A percentile compares a stretch with the other conserved stretches of the same genome.
phyloP scores from a whole-genome alignment of 2,113 vertebrate genomes.

The Actenoides lindsayi region DNA sequence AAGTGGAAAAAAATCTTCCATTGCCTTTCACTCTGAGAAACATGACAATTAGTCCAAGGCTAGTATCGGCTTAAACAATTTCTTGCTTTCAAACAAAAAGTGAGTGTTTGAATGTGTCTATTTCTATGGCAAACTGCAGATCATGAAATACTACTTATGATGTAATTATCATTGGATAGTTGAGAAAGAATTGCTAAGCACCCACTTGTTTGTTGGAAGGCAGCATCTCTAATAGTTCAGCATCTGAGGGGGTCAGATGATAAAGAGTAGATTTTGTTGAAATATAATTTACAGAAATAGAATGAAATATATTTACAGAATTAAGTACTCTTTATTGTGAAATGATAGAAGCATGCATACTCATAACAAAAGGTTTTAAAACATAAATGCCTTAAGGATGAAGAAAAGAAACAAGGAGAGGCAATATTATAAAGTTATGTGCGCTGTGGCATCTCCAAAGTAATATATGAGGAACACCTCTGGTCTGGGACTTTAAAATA shows the following conservation, averaged over 20 bases:
- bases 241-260: background rate
- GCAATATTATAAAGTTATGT: background rate
- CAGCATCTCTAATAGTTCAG: background rate
- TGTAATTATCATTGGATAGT: background rate
- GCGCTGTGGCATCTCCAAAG: background rate
- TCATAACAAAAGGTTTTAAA: background rate
- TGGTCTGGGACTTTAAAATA: background rate
- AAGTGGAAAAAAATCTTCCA: background rate
- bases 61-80: background rate
- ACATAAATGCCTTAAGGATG: background rate
- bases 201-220: background rate
- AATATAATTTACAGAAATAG: background rate
- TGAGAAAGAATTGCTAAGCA: background rate
- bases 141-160: background rate
- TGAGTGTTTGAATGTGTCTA: background rate
- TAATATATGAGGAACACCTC: background rate
- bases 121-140: background rate
- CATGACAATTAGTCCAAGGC: background rate
- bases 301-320: background rate
- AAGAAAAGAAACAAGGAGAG: background rate
- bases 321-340: background rate
- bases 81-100: background rate
- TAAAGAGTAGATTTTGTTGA: background rate
- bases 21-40: background rate
- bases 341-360: background rate